phyloP scores from a whole-genome alignment of 1,140 invertebrate genomes.

The Saccostrea echinata region DNA sequence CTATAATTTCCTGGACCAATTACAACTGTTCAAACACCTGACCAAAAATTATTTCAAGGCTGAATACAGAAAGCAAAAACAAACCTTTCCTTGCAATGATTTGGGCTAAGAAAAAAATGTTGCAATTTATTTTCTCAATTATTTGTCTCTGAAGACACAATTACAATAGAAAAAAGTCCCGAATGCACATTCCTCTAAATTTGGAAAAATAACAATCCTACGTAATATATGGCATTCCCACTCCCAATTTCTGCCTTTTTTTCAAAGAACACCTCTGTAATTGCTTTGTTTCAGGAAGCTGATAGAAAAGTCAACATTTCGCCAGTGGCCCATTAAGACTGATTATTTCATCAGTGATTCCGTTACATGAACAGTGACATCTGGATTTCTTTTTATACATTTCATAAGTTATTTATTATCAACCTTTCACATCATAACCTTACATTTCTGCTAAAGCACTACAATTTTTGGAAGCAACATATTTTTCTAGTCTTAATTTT shows the following conservation, averaged over 20 bases:
- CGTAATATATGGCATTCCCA: background rate
- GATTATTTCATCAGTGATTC: conserved; percentile 14
- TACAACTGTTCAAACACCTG: too few relatives aligned
- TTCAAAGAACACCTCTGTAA: conserved; percentile 6
- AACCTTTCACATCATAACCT: background rate
- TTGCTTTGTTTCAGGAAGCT: background rate
- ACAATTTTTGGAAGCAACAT: too few relatives aligned
- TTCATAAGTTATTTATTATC: background rate
- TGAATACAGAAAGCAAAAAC: background rate
- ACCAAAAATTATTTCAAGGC: background rate
- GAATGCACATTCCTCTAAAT: background rate
- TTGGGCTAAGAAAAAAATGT: background rate
- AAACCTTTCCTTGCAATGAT: background rate
- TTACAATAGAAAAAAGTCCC: background rate
- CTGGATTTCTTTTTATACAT: conserved; percentile 8
- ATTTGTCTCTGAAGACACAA: background rate
- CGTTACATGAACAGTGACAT: background rate
- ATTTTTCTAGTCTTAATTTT: too few relatives aligned
- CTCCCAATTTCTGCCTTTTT: background rate
- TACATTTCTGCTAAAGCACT: background rate
- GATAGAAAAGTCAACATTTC: background rate
- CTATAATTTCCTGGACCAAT: too few relatives aligned
- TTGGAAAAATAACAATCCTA: background rate
- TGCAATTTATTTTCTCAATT: background rate
- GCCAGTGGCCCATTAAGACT: background rate